Evolutionary conservation across 2,797 vertebrate species (phyloP), one percentile per base, ranked within the genome.

Genomic region (Paedocypris micromegethes): DNA sequence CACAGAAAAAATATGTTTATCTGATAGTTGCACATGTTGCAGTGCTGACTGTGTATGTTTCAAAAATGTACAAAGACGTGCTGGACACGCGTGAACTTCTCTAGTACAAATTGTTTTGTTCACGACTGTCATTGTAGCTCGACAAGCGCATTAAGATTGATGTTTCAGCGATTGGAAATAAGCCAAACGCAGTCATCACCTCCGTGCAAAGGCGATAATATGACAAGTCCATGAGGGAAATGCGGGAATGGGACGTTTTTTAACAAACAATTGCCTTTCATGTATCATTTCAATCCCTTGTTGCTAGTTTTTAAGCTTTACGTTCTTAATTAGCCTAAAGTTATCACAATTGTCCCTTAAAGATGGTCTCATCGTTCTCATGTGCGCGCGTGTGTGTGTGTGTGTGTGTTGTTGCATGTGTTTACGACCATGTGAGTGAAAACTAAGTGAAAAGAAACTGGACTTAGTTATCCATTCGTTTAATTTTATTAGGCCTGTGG

Each of bases 161-260:
- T 23, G 23, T 23, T 40, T 44, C 69, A 61, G 47, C 58, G 68
- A 66, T 78, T 89, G 85, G 82, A 86, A 69, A 66, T 2, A 46
- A 41, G 83, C 86, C 86, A 86, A 83, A 68, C 72, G 77, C 78
- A 86, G 86, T 89, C 87, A 88, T 81, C 83, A 73, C 82, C 82
- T 77, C 76, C 79, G 80, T 81, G 79, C 81, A 83, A 80, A 76
- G 78, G 83, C 72, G 71, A 65, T 8, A 79, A 78, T 85, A 82
- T 76, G 79, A 82, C 71, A 80, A 74, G 82, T 78, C 75, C 76
- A 87, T 83, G 76, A 78, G 86, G 83, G 86, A 71, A 68, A 82
- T 86, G 82, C 82, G 85, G 83, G 82, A 79, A 73, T 75, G 79
- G 72, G 73, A 66, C 66, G 79, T 84, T 6, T 51, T 64, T 46